These are phyloP conservation scores for Macroramphosus scolopax DNA, from an alignment of 2,797 vertebrate genomes.

Conservation along the genomic window DNA sequence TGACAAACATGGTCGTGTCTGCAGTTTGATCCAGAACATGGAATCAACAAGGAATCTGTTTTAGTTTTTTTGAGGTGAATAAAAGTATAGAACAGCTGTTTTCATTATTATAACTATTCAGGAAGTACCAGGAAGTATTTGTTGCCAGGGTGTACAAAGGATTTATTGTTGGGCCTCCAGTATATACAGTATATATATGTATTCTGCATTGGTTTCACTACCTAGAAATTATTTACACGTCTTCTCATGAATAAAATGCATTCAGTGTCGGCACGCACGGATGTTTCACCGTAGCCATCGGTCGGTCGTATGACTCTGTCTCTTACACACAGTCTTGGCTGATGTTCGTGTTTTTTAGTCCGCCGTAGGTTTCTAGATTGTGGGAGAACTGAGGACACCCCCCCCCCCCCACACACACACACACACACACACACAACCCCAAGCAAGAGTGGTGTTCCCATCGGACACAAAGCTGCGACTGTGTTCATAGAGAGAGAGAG, in stretches of 20 bases:
- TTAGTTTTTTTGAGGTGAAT: too few relatives aligned
- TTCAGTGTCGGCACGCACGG: slow-evolving; percentile 31
- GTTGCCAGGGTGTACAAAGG: neutral
- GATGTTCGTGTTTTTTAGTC: slow-evolving; percentile 19
- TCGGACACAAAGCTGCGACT: slow-evolving; percentile 53
- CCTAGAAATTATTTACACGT: slow-evolving; percentile 12
- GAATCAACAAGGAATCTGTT: too few relatives aligned
- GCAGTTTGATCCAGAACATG: too few relatives aligned
- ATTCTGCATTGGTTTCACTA: neutral
- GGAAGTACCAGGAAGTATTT: neutral
- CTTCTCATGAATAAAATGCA: slow-evolving; percentile 43
- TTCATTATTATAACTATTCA: too few relatives aligned
- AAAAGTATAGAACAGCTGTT: too few relatives aligned
- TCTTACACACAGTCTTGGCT: slow-evolving; percentile 11
- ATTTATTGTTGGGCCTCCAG: neutral
- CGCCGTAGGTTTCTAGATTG: slow-evolving; percentile 29
- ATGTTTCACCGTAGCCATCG: slow-evolving; percentile 47
- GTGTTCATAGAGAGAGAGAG: slow-evolving; percentile 42
- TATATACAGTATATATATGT: neutral
- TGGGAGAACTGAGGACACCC: slow-evolving; percentile 30
- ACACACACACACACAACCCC: slow-evolving; percentile 9
- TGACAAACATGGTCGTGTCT: too few relatives aligned
- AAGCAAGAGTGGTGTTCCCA: slow-evolving; percentile 14
- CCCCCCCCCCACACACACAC: too few relatives aligned
- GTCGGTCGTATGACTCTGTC: slow-evolving; percentile 62